Conservation (phyloP, 2,797 vertebrate genomes). For the Acrossocheilus fasciatus region DNA sequence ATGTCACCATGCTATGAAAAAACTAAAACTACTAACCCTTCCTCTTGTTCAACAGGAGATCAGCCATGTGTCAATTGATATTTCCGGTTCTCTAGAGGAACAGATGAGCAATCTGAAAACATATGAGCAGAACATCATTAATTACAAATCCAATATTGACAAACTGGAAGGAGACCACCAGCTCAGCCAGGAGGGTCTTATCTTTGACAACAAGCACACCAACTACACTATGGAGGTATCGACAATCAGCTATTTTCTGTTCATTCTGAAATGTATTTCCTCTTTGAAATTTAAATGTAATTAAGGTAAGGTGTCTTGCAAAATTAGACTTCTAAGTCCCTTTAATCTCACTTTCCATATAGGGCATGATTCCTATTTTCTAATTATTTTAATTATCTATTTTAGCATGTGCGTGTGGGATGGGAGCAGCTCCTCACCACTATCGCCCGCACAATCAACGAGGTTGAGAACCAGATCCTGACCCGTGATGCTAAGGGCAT, state of each 20-base stretch:
- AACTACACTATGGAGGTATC: slow-evolving; percentile 88
- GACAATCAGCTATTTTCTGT: background rate
- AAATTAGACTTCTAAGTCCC: background rate
- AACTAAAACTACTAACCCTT: background rate
- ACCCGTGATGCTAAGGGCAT: slow-evolving; percentile 90
- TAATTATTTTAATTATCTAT: background rate
- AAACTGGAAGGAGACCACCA: slow-evolving; percentile 92
- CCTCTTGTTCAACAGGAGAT: slow-evolving; percentile 80
- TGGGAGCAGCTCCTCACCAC: slow-evolving; percentile 92
- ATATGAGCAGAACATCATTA: slow-evolving; percentile 91
- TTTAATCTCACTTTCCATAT: background rate
- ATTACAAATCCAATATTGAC: slow-evolving; percentile 91
- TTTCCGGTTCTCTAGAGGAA: slow-evolving; percentile 87
- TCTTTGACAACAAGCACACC: slow-evolving; percentile 94
- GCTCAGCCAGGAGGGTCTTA: slow-evolving; percentile 89
- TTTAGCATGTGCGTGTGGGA: slow-evolving; percentile 86
- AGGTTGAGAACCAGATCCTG: slow-evolving; percentile 92
- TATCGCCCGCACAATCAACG: slow-evolving; percentile 90
- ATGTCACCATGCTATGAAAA: background rate
- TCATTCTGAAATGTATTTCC: background rate
- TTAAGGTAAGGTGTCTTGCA: background rate
- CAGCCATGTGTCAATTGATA: slow-evolving; percentile 87
- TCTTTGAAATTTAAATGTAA: background rate
- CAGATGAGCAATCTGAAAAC: slow-evolving; percentile 92
- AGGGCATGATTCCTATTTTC: background rate